phyloP scores from a whole-genome alignment of 2,113 vertebrate species.

The Lagopus muta region DNA sequence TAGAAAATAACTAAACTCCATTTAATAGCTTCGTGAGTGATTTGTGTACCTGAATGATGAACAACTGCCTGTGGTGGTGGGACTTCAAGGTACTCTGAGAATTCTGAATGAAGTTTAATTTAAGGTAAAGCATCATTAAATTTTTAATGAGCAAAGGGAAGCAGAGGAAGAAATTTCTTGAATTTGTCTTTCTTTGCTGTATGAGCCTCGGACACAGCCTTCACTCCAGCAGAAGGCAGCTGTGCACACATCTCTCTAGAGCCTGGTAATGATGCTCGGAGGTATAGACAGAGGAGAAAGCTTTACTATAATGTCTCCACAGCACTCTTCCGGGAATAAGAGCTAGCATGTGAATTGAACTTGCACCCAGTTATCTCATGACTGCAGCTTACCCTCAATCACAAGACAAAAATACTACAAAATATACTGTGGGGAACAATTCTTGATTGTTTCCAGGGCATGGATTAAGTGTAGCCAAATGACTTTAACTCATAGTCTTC shows the following conservation, averaged over 20 bases:
- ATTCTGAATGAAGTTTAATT: conserved; percentile 3
- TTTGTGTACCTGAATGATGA: neutral
- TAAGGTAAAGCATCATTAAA: neutral
- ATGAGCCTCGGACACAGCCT: neutral
- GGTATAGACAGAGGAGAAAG: conserved; percentile 20
- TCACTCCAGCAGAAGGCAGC: conserved; percentile 39
- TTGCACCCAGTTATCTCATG: conserved; percentile 72
- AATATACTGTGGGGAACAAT: conserved; percentile 60
- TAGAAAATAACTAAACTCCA: conserved; percentile 5
- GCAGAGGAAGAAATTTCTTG: neutral
- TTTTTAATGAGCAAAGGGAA: conserved; percentile 18
- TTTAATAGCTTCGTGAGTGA: neutral
- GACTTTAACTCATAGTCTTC: neutral
- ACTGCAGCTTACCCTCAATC: conserved; percentile 62
- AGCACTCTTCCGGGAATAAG: conserved; percentile 35
- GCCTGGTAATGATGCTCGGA: neutral
- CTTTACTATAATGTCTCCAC: conserved; percentile 39
- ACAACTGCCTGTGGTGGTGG: neutral
- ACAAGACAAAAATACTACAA: conserved; percentile 64
- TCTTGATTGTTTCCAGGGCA: conserved; percentile 63
- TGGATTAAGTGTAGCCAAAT: conserved; percentile 57
- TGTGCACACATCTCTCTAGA: neutral
- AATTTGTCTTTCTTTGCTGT: neutral
- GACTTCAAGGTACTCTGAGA: neutral
- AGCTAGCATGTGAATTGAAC: conserved; percentile 68